Percentiles rank a stretch among this genome's conserved stretches.
Conservation (phyloP, 1,140 invertebrate genomes). For the Saccostrea glomerata region DNA sequence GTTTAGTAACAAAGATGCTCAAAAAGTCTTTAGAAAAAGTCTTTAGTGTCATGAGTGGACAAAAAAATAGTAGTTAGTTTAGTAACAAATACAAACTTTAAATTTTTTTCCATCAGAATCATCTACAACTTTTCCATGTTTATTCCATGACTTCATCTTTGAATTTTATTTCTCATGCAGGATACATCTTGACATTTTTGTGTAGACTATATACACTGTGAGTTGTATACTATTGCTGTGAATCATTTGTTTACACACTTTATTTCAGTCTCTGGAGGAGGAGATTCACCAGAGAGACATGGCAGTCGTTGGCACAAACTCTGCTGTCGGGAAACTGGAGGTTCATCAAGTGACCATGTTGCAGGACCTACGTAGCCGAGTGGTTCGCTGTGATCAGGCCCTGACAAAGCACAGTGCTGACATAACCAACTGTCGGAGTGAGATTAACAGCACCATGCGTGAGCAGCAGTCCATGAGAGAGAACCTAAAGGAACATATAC, state of each 20-base stretch:
- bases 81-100: too few species aligned
- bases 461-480: slow-evolving; percentile 65
- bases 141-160: too few species aligned
- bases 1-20: too few species aligned
- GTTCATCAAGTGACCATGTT: slow-evolving; percentile 75
- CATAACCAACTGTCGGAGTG: slow-evolving; percentile 56
- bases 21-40: too few species aligned
- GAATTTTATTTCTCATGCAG: too few species aligned
- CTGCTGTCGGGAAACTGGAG: slow-evolving; percentile 76
- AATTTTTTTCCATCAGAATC: too few species aligned
- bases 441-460: slow-evolving; percentile 43
- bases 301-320: slow-evolving; percentile 68
- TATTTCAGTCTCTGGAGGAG: slow-evolving; percentile 68
- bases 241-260: neutral
- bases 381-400: slow-evolving; percentile 76
- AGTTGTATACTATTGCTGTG: neutral
- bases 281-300: slow-evolving; percentile 69
- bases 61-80: too few species aligned
- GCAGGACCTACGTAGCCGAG: slow-evolving; percentile 75
- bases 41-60: too few species aligned
- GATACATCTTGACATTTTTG: too few species aligned
- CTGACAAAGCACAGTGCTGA: slow-evolving; percentile 73
- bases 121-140: too few species aligned
- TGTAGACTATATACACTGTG: neutral
- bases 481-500: slow-evolving; percentile 68